These are phyloP conservation scores for Sciurus vulgaris DNA, from an alignment of 2,797 vertebrate genomes.

Conservation along the genomic window DNA sequence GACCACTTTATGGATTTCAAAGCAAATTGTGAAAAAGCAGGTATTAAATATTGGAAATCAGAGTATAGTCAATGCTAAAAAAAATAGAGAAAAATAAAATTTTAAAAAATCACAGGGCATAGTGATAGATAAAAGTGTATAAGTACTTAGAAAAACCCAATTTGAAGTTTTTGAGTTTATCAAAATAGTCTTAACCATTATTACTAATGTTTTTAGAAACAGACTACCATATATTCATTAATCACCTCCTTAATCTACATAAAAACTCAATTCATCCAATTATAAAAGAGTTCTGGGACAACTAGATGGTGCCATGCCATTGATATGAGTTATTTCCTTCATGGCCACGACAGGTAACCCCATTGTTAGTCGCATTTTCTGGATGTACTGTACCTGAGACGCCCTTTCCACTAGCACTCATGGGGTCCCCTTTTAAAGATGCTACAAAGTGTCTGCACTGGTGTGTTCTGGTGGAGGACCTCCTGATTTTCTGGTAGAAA, in stretches of 20 bases:
- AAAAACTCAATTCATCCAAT: neutral
- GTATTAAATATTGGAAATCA: neutral
- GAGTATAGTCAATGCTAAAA: neutral
- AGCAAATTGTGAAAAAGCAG: neutral
- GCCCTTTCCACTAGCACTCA: neutral
- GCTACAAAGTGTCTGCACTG: no score
- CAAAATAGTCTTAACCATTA: neutral
- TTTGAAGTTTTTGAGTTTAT: neutral
- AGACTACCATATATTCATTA: neutral
- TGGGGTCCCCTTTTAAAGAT: neutral
- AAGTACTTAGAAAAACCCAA: neutral
- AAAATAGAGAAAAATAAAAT: neutral
- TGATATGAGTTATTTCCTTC: neutral
- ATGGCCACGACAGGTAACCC: no score
- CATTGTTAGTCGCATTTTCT: neutral
- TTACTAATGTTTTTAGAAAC: slow-evolving; percentile 4
- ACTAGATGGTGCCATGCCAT: neutral
- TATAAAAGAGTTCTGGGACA: neutral
- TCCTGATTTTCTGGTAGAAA: no score
- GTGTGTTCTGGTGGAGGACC: no score
- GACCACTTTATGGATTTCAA: slow-evolving; percentile 2
- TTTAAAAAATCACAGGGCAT: no score
- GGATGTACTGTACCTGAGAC: neutral
- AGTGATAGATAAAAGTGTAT: no score
- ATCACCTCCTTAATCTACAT: neutral